Evolutionary conservation across 2,113 vertebrate species (phyloP), one percentile per base, ranked within the genome.

Genomic region (Rhinopithecus roxellana): DNA sequence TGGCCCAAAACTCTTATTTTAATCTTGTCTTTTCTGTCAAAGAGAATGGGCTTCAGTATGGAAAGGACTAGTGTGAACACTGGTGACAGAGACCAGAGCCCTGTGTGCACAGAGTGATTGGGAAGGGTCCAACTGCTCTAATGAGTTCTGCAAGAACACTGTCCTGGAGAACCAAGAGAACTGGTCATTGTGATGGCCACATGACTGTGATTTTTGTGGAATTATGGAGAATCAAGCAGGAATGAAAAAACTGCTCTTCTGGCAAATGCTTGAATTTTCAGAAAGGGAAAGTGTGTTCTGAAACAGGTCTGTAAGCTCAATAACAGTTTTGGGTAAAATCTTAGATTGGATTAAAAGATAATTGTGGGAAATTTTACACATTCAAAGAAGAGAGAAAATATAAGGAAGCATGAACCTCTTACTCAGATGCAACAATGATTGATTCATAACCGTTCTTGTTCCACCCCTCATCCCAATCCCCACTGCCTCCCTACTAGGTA

Each of bases 1-100:
- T 1, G 61, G 61, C 61, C 61, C 27, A 32, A 14, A 32, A 64
- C 23, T 79, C 35, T 14, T 75, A 64, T 69, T 95, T 94, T 83
- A 72, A 72, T 35, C 55, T 48, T 85, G 75, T 83, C 45, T 70
- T 85, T 93, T 57, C 88, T 79, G 40, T 95, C 91, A 83, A 45
- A 59, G 75, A 92, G 69, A 83, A 94, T 32, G 22, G 67, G 13
- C 20, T 72, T 87, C 55, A 61, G 40, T 22, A 43, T 16, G 16
- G n/a, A 80, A 95, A 93, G n/a, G 30, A 87, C 69, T 61, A 52
- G 14, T 2, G 1, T 50, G 70, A 93, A 72, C 10, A 35, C 2
- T 30, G 38, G 82, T 8, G 30, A 69, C 61, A 75, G 70, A 55
- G 40, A n/a, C 30, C 45, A 87, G 92, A 87, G 69, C 48, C n/a